Evolutionary conservation across 2,113 vertebrate species (phyloP).

Genomic region (Anguilla rostrata): DNA sequence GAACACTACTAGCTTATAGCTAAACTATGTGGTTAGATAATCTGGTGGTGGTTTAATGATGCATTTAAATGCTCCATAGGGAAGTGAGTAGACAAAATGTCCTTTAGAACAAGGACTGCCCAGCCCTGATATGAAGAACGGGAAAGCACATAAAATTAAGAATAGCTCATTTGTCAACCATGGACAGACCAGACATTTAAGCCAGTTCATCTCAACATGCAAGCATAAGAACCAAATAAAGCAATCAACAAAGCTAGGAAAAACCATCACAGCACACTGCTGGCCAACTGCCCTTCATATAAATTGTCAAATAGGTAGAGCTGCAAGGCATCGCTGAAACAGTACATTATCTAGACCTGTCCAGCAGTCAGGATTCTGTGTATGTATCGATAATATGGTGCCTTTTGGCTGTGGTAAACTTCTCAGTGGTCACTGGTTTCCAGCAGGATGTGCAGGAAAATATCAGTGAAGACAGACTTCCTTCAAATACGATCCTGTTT

Average conservation of each 20-base stretch:
- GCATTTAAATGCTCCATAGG: background rate
- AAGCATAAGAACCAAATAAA: background rate
- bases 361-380: background rate
- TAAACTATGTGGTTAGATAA: background rate
- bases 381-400: background rate
- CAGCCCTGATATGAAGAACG: too few species aligned
- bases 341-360: background rate
- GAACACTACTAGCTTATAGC: background rate
- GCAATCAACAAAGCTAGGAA: conserved; percentile 3
- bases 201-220: background rate
- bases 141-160: too few species aligned
- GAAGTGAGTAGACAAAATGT: background rate
- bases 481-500: background rate
- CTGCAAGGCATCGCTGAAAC: too few species aligned
- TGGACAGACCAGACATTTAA: background rate
- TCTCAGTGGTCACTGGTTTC: background rate
- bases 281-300: background rate
- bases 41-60: background rate
- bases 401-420: background rate
- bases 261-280: background rate
- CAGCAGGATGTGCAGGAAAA: background rate
- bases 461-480: background rate
- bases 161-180: background rate
- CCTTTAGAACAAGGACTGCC: too few species aligned
- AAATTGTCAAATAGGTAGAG: background rate